Percentiles rank a stretch among this genome's conserved stretches.
Evolutionary conservation across 2,797 vertebrate genomes (phyloP).

Genomic region (Anabacerthia variegaticeps): DNA sequence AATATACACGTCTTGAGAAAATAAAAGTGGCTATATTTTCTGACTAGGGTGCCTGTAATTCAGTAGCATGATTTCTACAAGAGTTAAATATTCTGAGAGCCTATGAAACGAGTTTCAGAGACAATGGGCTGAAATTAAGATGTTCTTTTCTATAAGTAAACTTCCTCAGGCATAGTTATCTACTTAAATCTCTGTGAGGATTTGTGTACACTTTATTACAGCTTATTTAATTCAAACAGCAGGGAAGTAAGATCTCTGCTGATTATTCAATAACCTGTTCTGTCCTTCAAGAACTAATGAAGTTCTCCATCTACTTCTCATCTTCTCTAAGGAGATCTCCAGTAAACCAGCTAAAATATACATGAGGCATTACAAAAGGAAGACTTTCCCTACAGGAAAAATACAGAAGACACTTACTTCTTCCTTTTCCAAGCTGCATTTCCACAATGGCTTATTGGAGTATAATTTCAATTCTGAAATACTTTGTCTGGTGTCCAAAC

Average conservation of each 20-base stretch:
- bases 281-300: background rate
- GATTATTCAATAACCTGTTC: background rate
- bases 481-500: background rate
- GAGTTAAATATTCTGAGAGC: background rate
- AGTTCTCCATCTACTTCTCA: background rate
- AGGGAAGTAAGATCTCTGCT: background rate
- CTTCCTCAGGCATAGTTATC: background rate
- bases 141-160: background rate
- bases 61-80: background rate
- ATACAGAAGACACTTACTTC: background rate
- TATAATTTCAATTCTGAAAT: background rate
- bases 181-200: background rate
- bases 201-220: conserved; percentile 12
- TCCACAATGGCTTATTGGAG: background rate
- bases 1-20: background rate
- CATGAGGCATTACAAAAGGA: background rate
- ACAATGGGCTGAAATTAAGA: background rate
- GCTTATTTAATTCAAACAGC: background rate
- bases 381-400: background rate
- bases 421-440: background rate
- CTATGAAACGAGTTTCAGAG: background rate
- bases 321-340: background rate
- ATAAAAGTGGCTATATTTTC: background rate
- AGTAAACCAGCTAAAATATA: background rate
- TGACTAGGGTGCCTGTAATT: background rate